These are phyloP conservation scores for Euproctis similis DNA, from an alignment of 2,888 invertebrate species.

Conservation along the genomic window DNA sequence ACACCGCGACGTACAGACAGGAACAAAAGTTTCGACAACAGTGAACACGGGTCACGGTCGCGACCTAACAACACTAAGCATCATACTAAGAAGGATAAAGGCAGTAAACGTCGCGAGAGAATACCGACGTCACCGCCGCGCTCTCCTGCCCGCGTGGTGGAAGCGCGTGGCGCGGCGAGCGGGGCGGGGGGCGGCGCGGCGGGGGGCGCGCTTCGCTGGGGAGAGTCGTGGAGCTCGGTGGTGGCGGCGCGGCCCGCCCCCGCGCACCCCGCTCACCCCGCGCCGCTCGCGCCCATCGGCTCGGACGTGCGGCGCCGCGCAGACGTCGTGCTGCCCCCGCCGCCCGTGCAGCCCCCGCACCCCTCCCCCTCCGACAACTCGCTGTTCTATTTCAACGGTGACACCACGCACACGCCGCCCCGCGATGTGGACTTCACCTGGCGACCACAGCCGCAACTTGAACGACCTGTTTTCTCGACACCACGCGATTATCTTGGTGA, in stretches of 20 bases:
- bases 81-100: constrained; percentile 27
- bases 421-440: constrained; percentile 22
- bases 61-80: constrained; percentile 13
- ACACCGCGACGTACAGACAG: constrained; percentile 7
- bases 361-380: constrained; percentile 25
- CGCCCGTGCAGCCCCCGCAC: constrained; percentile 18
- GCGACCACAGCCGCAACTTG: constrained; percentile 16
- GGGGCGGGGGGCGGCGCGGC: constrained; percentile 47
- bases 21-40: constrained; percentile 11
- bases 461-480: constrained; percentile 19
- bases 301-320: constrained; percentile 49
- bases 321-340: constrained; percentile 23
- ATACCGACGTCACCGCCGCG: constrained; percentile 12
- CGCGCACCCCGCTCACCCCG: constrained; percentile 15
- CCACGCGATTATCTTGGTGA: constrained; percentile 34
- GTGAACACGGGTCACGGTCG: constrained; percentile 4
- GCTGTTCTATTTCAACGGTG: constrained; percentile 42
- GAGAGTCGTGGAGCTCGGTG: constrained; percentile 54
- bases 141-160: constrained; percentile 17
- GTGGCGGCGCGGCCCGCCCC: constrained; percentile 34
- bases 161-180: constrained; percentile 17
- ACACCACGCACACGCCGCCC: constrained; percentile 18
- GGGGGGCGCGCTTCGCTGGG: constrained; percentile 39
- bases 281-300: constrained; percentile 51
- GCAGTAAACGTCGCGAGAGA: constrained; percentile 18